Percentiles rank a stretch among this genome's conserved stretches.
Evolutionary conservation across 2,797 vertebrate genomes (phyloP).

Genomic region (Capromys pilorides): DNA sequence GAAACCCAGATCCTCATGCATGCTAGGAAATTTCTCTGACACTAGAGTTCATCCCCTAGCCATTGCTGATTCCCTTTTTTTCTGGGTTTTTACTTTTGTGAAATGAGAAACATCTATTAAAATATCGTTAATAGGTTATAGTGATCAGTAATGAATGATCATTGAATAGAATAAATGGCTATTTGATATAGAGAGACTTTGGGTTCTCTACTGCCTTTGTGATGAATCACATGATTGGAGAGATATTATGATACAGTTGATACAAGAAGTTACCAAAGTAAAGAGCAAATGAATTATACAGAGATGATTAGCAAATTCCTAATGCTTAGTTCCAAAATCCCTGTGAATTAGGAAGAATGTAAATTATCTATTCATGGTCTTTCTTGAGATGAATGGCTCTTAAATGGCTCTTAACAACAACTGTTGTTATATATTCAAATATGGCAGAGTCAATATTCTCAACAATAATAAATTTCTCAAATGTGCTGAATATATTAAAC

Average conservation of each 20-base stretch:
- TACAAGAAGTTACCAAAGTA: background rate
- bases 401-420: background rate
- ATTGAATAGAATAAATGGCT: background rate
- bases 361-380: background rate
- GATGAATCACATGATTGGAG: background rate
- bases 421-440: conserved; percentile 19
- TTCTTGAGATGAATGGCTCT: background rate
- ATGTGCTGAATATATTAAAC: background rate
- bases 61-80: background rate
- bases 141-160: background rate
- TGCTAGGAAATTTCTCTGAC: background rate
- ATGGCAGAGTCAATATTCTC: background rate
- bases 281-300: background rate
- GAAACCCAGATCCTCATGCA: background rate
- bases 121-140: background rate
- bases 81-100: background rate
- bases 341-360: background rate
- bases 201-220: background rate
- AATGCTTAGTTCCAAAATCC: background rate
- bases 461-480: background rate
- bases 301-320: background rate
- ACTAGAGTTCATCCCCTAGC: no score
- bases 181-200: background rate
- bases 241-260: background rate
- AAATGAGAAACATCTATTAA: background rate